Evolutionary conservation across 2,113 vertebrate genomes (phyloP).

Genomic region (Stomatorhinus ivindoensis): DNA sequence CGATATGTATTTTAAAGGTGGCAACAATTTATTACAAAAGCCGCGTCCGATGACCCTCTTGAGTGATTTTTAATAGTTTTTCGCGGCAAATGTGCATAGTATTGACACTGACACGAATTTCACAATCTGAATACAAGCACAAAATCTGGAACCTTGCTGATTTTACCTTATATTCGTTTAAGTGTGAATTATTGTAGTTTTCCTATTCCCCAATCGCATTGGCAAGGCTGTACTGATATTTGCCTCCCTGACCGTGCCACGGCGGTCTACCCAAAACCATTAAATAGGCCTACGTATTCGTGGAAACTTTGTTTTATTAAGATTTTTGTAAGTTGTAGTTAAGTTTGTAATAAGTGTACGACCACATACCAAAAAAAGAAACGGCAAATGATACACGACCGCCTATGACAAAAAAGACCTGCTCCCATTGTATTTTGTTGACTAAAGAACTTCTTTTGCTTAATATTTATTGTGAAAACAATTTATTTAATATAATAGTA

Average conservation of each 20-base stretch:
- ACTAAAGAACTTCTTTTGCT: neutral
- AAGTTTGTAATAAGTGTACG: neutral
- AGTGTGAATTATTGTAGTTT: neutral
- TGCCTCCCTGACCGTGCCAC: neutral
- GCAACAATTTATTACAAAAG: neutral
- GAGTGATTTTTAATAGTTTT: neutral
- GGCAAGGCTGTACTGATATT: neutral
- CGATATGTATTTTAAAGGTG: neutral
- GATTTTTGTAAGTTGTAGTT: neutral
- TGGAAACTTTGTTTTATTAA: neutral
- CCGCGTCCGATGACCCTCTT: neutral
- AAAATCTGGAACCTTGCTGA: neutral
- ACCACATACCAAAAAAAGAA: neutral
- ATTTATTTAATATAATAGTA: neutral
- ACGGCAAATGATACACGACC: neutral
- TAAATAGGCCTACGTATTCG: constrained; percentile 1
- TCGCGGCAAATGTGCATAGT: neutral
- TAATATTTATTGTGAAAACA: neutral
- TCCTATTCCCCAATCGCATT: neutral
- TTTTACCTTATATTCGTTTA: neutral
- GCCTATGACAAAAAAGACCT: neutral
- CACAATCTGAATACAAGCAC: neutral
- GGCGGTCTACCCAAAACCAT: neutral
- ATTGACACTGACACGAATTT: neutral
- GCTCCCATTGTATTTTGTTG: neutral